Evolutionary conservation across 1,140 invertebrate genomes (phyloP).

Genomic region (Bathynomus jamesi): DNA sequence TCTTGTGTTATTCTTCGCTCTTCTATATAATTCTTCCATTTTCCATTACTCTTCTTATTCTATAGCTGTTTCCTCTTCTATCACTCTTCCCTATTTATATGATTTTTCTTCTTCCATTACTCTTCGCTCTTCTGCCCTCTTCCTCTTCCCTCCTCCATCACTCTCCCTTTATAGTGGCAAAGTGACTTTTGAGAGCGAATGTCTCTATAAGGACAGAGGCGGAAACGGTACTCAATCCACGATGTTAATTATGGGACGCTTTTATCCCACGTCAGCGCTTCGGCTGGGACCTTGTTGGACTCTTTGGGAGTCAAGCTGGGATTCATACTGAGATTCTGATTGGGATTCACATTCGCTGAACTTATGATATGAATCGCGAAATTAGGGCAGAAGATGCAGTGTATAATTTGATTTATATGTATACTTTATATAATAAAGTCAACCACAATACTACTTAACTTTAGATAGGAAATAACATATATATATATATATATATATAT

Average conservation of each 20-base stretch:
- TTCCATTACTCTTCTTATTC: neutral
- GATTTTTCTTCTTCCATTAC: neutral
- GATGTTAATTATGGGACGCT: neutral
- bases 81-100: neutral
- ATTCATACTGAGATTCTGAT: neutral
- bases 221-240: neutral
- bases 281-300: neutral
- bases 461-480: no score
- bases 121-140: neutral
- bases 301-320: neutral
- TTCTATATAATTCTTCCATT: no score
- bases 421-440: no score
- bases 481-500: no score
- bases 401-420: neutral
- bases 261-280: neutral
- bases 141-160: neutral
- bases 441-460: no score
- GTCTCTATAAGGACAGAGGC: neutral
- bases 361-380: neutral
- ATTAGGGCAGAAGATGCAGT: neutral
- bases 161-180: neutral
- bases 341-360: neutral
- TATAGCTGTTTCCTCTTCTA: neutral
- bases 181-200: neutral
- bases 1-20: no score